Evolutionary conservation across 2,113 vertebrate genomes (phyloP).

Genomic region (Pterocles gutturalis): DNA sequence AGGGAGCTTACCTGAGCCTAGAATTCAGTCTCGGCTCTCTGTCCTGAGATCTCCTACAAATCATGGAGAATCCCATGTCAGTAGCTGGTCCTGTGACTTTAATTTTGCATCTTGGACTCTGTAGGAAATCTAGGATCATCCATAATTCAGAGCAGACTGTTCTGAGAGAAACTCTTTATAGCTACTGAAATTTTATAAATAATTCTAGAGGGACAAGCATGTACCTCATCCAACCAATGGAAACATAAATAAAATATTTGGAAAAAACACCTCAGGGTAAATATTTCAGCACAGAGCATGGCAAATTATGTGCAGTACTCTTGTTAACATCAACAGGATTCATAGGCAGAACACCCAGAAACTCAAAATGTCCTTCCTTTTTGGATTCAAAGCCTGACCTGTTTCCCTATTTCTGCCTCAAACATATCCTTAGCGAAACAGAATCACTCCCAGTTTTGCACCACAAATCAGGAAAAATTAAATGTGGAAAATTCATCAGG

Average conservation of each 20-base stretch:
- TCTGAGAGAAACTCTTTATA: constrained; percentile 55
- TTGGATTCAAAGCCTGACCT: background rate
- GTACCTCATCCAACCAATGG: constrained; percentile 66
- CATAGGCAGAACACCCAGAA: constrained; percentile 3
- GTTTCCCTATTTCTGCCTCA: background rate
- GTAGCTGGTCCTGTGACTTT: constrained; percentile 4
- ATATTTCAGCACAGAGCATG: constrained; percentile 42
- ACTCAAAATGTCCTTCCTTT: background rate
- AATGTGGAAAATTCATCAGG: background rate
- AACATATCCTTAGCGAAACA: background rate
- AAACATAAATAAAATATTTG: constrained; percentile 70
- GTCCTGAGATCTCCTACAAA: background rate
- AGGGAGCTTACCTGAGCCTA: background rate
- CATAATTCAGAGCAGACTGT: constrained; percentile 65
- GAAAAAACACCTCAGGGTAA: constrained; percentile 63
- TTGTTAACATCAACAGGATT: constrained; percentile 33
- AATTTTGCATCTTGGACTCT: constrained; percentile 40
- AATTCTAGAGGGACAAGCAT: constrained; percentile 68
- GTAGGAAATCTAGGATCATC: constrained; percentile 50
- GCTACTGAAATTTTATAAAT: constrained; percentile 73
- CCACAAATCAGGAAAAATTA: background rate
- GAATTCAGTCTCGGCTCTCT: background rate
- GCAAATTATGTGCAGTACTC: background rate
- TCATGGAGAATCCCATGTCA: background rate
- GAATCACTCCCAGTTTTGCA: background rate